Percentiles rank a stretch among this genome's conserved stretches.
These are phyloP conservation scores for Herpailurus yagouaroundi DNA, from an alignment of 2,113 vertebrate species.

Conservation along the genomic window DNA sequence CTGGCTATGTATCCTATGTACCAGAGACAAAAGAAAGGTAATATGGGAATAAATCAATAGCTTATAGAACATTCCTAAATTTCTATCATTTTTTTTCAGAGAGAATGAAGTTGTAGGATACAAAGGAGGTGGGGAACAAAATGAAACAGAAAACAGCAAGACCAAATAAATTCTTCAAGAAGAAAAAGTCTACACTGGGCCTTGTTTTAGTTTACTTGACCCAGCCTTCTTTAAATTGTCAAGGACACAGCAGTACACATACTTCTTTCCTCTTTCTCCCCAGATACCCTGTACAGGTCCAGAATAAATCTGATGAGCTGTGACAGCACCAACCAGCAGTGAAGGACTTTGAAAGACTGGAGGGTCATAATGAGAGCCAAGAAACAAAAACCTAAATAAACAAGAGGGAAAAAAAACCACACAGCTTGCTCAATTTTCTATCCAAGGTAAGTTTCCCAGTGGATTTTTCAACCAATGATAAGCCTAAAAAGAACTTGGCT, in stretches of 20 bases:
- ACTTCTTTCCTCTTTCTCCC: not conserved
- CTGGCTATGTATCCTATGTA: not conserved
- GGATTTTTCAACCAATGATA: slow-evolving; percentile 5
- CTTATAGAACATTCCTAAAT: slow-evolving; percentile 42
- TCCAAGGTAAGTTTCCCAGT: not conserved
- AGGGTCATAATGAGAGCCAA: slow-evolving; percentile 32
- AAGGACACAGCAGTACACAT: slow-evolving; percentile 18
- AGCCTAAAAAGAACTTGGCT: not conserved
- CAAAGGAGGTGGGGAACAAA: not conserved
- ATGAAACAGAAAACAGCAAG: slow-evolving; percentile 39
- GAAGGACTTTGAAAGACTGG: slow-evolving; percentile 10
- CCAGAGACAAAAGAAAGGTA: not conserved
- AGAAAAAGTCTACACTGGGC: slow-evolving; percentile 13
- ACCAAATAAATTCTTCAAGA: slow-evolving; percentile 29
- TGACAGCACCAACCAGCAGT: slow-evolving; percentile 47
- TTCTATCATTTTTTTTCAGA: slow-evolving; percentile 29
- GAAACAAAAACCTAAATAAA: slow-evolving; percentile 55
- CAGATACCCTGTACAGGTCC: not conserved
- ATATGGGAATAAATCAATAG: not conserved
- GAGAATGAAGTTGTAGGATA: not conserved
- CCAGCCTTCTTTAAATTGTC: slow-evolving; percentile 44
- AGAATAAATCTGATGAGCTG: slow-evolving; percentile 55
- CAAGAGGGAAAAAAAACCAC: not conserved
- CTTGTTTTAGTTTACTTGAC: slow-evolving; percentile 12
- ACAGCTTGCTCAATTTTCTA: slow-evolving; percentile 43